Percentiles rank a stretch among this genome's conserved stretches.
phyloP scores from a whole-genome alignment of 1,140 invertebrate genomes.

The Aleiodes sp. region DNA sequence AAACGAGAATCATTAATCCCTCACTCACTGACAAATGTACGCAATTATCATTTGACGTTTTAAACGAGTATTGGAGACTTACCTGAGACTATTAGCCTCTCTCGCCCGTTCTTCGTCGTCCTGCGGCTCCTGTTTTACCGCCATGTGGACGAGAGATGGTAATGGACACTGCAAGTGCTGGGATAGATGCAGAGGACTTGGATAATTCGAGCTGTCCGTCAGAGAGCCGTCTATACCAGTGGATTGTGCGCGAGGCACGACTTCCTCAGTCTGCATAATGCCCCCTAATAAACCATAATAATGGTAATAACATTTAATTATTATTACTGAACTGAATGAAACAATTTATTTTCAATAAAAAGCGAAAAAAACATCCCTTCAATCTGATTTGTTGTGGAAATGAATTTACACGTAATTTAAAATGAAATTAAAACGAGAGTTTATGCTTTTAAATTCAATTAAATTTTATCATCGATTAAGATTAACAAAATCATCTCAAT shows the following conservation, averaged over 20 bases:
- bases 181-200: constrained; percentile 53
- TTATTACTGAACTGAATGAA: neutral
- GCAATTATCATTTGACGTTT: no score
- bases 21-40: no score
- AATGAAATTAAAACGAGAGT: no score
- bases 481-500: neutral
- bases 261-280: constrained; percentile 67
- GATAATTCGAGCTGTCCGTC: constrained; percentile 49
- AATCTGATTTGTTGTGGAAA: no score
- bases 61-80: constrained; percentile 20
- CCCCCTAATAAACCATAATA: constrained; percentile 52
- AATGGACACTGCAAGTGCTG: constrained; percentile 51
- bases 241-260: constrained; percentile 60
- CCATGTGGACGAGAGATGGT: constrained; percentile 56
- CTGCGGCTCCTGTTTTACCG: constrained; percentile 63
- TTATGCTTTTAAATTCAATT: no score
- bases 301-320: neutral
- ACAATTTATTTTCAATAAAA: neutral
- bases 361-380: neutral
- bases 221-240: constrained; percentile 56
- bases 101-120: constrained; percentile 57
- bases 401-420: no score
- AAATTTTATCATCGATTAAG: neutral
- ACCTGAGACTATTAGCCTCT: constrained; percentile 47
- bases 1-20: no score